Evolutionary conservation across 1,140 invertebrate genomes (phyloP).

Genomic region (Mylabris phalerata): DNA sequence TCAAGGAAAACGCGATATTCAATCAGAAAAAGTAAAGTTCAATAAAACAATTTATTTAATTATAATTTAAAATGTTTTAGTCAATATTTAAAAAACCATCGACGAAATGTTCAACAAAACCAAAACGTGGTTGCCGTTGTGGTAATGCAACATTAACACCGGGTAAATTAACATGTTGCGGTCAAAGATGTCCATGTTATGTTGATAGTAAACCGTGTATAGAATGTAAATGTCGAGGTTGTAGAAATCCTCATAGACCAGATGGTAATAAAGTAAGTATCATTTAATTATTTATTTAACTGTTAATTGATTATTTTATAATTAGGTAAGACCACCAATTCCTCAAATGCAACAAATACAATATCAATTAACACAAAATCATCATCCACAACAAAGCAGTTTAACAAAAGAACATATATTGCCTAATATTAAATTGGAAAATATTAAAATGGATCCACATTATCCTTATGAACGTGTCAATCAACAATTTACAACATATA

Average conservation of each 20-base stretch:
- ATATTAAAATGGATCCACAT: slow-evolving; percentile 14
- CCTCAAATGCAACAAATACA: slow-evolving; percentile 16
- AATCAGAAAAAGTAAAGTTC: slow-evolving; percentile 20
- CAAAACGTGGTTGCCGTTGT: slow-evolving; percentile 72
- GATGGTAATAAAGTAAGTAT: slow-evolving; percentile 66
- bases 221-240: slow-evolving; percentile 84
- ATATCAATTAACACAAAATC: slow-evolving; percentile 14
- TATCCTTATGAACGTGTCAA: slow-evolving; percentile 19
- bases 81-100: slow-evolving; percentile 37
- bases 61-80: slow-evolving; percentile 18
- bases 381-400: neutral
- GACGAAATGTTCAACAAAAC: slow-evolving; percentile 29
- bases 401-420: slow-evolving; percentile 13
- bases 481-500: slow-evolving; percentile 24
- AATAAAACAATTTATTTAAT: neutral
- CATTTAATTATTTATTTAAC: neutral
- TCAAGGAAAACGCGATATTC: slow-evolving; percentile 6
- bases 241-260: slow-evolving; percentile 77
- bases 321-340: slow-evolving; percentile 15
- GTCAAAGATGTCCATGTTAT: slow-evolving; percentile 89
- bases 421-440: slow-evolving; percentile 15
- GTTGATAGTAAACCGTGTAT: slow-evolving; percentile 78
- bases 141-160: slow-evolving; percentile 83
- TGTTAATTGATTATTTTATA: neutral
- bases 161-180: slow-evolving; percentile 85